These are phyloP conservation scores for Callospermophilus lateralis DNA, from an alignment of 2,113 vertebrate species.

Conservation along the genomic window DNA sequence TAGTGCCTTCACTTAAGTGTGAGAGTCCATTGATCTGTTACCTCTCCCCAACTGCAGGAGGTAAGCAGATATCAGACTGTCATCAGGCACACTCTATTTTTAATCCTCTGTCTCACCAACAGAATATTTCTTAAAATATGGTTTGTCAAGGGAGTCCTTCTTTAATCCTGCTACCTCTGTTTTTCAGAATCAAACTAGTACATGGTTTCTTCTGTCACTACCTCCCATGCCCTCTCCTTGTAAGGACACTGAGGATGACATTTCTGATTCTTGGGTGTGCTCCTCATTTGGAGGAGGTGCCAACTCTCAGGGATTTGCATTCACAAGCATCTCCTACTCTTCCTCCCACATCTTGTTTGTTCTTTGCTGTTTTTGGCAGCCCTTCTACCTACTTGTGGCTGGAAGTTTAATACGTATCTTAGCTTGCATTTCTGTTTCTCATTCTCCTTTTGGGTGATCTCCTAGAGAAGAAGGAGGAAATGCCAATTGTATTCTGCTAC, in stretches of 20 bases:
- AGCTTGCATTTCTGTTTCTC: slow-evolving; percentile 47
- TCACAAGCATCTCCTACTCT: background rate
- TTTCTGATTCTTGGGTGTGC: background rate
- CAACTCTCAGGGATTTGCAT: background rate
- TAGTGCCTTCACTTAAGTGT: background rate
- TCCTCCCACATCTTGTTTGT: slow-evolving; percentile 20
- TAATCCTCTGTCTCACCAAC: background rate
- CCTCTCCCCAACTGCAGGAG: background rate
- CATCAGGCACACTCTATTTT: background rate
- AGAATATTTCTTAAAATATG: background rate
- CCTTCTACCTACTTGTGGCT: slow-evolving; percentile 14
- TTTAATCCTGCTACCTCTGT: background rate
- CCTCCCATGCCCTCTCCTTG: background rate
- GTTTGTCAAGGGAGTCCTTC: background rate
- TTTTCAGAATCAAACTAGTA: background rate
- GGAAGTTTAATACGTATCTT: slow-evolving; percentile 8
- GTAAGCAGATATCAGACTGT: background rate
- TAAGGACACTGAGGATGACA: background rate
- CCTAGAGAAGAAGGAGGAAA: slow-evolving; percentile 35
- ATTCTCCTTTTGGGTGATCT: slow-evolving; percentile 40
- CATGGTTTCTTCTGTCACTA: background rate
- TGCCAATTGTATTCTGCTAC: background rate
- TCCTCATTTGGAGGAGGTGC: background rate
- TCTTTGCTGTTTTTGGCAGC: slow-evolving; percentile 13
- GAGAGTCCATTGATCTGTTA: background rate